These are phyloP conservation scores for Hapalemur alaotrensis DNA, from an alignment of 2,797 vertebrate species.

Conservation along the genomic window DNA sequence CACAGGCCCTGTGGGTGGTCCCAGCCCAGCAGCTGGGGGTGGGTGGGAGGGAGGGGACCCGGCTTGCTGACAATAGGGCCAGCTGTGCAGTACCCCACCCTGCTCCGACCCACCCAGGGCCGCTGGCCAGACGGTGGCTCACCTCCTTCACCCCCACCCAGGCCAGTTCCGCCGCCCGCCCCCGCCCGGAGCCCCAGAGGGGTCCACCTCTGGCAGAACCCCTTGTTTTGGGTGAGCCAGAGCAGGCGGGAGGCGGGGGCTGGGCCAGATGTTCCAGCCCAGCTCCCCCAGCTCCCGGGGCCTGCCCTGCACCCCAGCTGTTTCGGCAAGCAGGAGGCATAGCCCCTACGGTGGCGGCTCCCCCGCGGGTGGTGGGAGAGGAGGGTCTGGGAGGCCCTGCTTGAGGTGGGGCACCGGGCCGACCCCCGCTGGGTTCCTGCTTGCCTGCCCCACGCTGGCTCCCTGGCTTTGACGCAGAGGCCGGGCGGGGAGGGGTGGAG, in stretches of 20 bases:
- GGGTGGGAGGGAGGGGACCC: neutral
- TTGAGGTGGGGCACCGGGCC: neutral
- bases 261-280: slow-evolving; percentile 59
- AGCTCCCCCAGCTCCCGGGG: neutral
- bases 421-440: too few relatives aligned
- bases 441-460: neutral
- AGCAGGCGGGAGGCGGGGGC: neutral
- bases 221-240: neutral
- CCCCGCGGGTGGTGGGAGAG: neutral
- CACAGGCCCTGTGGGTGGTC: slow-evolving; percentile 73
- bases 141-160: neutral
- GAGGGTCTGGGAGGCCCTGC: neutral
- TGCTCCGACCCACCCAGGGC: neutral
- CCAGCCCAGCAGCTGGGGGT: neutral
- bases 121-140: neutral
- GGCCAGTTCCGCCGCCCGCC: neutral
- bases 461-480: neutral
- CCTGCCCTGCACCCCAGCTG: slow-evolving; percentile 15
- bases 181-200: neutral
- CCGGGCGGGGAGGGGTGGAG: neutral
- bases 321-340: slow-evolving; percentile 32
- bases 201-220: neutral
- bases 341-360: neutral
- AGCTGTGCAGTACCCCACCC: slow-evolving; percentile 43
- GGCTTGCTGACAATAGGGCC: slow-evolving; percentile 31